Evolutionary conservation across 2,113 vertebrate species (phyloP).

Genomic region (Mesembrinibis cayennensis): DNA sequence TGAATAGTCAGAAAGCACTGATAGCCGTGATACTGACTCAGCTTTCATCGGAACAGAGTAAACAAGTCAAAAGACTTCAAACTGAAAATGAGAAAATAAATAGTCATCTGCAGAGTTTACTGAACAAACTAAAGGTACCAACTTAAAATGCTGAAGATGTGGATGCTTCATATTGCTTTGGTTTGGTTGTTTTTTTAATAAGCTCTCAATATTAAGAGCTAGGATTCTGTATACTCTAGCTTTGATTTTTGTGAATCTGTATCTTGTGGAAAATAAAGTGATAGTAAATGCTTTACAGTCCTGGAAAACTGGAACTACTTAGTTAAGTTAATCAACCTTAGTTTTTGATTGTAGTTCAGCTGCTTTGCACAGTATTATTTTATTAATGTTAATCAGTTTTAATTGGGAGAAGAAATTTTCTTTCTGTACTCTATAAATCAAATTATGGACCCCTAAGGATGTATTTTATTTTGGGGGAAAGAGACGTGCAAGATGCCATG

Average conservation of each 20-base stretch:
- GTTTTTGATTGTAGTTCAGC: background rate
- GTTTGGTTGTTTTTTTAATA: background rate
- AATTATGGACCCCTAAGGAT: background rate
- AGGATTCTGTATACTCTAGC: background rate
- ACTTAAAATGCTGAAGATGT: background rate
- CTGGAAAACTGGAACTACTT: background rate
- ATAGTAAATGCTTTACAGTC: background rate
- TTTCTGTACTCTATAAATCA: background rate
- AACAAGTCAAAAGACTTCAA: constrained; percentile 61
- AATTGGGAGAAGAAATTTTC: background rate
- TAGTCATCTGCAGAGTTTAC: constrained; percentile 55
- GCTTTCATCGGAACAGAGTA: constrained; percentile 32
- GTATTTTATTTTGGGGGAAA: background rate
- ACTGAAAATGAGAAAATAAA: constrained; percentile 53
- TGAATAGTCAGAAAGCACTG: constrained; percentile 53
- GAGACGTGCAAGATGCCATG: background rate
- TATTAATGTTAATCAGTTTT: background rate
- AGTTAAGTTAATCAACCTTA: background rate
- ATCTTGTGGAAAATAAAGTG: background rate
- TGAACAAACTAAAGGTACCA: constrained; percentile 76
- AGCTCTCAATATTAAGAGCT: background rate
- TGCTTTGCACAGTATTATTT: background rate
- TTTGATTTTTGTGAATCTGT: background rate
- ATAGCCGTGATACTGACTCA: constrained; percentile 21
- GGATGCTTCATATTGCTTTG: background rate